Percentiles rank a stretch among this genome's conserved stretches.
Evolutionary conservation across 2,888 invertebrate genomes (phyloP).

Genomic region (Gymnocheta viridis): DNA sequence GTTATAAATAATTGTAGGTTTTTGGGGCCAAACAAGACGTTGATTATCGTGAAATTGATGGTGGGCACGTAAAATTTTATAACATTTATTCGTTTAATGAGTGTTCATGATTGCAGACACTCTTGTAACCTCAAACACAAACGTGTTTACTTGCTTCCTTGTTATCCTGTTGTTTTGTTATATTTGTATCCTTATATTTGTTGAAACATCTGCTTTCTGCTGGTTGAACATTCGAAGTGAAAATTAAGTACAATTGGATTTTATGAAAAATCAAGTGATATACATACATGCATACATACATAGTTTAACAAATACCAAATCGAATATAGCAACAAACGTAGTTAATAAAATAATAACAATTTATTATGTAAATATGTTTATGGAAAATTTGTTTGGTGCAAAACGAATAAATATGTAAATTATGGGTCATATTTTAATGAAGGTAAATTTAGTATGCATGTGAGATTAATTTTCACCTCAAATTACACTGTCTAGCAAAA

Average conservation of each 20-base stretch:
- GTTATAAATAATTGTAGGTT: not conserved
- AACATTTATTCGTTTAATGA: constrained; percentile 56
- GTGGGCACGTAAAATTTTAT: constrained; percentile 35
- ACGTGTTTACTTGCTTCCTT: not conserved
- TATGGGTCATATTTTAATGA: no score
- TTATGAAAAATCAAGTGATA: no score
- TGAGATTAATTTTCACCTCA: no score
- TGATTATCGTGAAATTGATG: not conserved
- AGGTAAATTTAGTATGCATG: no score
- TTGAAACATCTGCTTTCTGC: not conserved
- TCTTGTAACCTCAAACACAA: not conserved
- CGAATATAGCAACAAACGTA: no score
- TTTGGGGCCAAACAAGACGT: not conserved
- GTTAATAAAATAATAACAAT: no score
- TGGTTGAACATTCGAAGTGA: not conserved
- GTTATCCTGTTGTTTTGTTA: constrained; percentile 6
- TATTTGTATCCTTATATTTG: not conserved
- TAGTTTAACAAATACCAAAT: no score
- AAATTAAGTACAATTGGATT: not conserved
- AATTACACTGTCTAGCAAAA: no score
- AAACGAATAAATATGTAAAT: no score
- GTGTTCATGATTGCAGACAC: constrained; percentile 25
- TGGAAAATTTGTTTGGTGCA: no score
- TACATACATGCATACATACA: no score
- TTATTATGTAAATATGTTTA: no score